A percentile compares a stretch with the other conserved stretches of the same genome.
These are phyloP conservation scores for Agrotis exclamationis DNA, from an alignment of 2,888 invertebrate genomes.

Conservation along the genomic window DNA sequence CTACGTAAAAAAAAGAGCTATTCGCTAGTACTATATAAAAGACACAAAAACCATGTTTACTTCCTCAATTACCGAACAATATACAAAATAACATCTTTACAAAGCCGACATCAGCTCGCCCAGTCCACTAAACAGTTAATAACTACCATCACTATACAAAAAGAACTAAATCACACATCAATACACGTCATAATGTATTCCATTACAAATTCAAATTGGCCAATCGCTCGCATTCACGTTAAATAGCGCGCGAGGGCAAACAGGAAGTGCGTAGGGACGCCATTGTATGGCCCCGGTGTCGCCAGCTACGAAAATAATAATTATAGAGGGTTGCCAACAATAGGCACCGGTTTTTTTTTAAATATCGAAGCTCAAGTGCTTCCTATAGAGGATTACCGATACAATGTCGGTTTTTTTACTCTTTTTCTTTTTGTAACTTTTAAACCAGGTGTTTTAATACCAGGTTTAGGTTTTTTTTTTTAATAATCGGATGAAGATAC, in stretches of 20 bases:
- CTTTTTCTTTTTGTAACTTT: too few relatives aligned
- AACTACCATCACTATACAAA: constrained; percentile 67
- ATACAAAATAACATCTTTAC: constrained; percentile 34
- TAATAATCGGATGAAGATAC: constrained; percentile 83
- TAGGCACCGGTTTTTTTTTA: constrained; percentile 79
- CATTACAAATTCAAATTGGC: constrained; percentile 90
- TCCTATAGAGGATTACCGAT: constrained; percentile 88
- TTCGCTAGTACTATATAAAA: too few relatives aligned
- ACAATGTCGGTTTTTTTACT: constrained; percentile 81
- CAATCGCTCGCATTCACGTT: constrained; percentile 88
- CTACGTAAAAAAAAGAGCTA: too few relatives aligned
- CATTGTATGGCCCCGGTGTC: constrained; percentile 89
- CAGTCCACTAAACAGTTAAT: constrained; percentile 65
- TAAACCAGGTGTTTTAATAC: constrained; percentile 88
- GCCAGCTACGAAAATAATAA: constrained; percentile 91
- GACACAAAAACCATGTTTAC: constrained; percentile 39
- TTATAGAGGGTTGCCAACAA: constrained; percentile 89
- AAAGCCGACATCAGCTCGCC: constrained; percentile 43
- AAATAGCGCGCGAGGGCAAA: constrained; percentile 91
- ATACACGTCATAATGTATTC: constrained; percentile 80
- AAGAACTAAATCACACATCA: constrained; percentile 83
- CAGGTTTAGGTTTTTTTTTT: constrained; percentile 79
- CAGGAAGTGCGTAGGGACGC: constrained; percentile 87
- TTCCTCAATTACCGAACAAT: constrained; percentile 62
- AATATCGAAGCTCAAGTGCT: constrained; percentile 90